These are phyloP conservation scores for Peromyscus aztecus DNA, from an alignment of 2,797 vertebrate species.

Conservation along the genomic window DNA sequence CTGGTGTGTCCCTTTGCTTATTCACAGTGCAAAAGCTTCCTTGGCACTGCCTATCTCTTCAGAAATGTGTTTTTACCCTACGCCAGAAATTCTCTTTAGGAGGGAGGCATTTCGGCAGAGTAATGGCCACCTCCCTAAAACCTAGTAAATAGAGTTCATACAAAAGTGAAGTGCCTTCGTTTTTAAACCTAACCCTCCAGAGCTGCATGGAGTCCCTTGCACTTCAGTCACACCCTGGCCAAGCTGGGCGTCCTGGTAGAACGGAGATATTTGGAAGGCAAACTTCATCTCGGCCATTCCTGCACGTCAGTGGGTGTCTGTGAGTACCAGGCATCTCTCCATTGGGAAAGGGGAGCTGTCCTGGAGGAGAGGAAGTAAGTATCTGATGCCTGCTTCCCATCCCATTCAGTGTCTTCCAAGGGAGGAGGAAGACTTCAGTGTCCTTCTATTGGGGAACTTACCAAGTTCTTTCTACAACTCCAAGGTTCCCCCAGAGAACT, in stretches of 20 bases:
- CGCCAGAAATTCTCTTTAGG: not conserved
- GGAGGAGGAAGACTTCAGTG: not conserved
- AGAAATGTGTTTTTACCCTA: not conserved
- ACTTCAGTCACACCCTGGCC: not conserved
- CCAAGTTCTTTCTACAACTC: not conserved
- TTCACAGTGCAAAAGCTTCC: not conserved
- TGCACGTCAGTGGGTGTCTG: not conserved
- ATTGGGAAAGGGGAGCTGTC: not conserved
- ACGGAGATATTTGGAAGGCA: not conserved
- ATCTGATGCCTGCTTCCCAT: not conserved
- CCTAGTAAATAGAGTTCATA: not conserved
- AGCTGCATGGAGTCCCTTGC: not conserved
- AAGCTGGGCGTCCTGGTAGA: not conserved
- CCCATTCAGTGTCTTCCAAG: constrained; percentile 7
- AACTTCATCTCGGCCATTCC: not conserved
- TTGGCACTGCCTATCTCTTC: not conserved
- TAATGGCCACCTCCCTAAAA: not conserved
- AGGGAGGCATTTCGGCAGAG: not conserved
- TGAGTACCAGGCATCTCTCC: not conserved
- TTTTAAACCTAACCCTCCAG: not conserved
- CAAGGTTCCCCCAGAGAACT: not conserved
- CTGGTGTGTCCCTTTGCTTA: not conserved
- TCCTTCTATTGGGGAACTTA: not conserved
- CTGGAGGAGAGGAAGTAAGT: not conserved
- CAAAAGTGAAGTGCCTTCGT: not conserved